Evolutionary conservation across 1,140 invertebrate species (phyloP).

Genomic region (Campoletis sonorensis): DNA sequence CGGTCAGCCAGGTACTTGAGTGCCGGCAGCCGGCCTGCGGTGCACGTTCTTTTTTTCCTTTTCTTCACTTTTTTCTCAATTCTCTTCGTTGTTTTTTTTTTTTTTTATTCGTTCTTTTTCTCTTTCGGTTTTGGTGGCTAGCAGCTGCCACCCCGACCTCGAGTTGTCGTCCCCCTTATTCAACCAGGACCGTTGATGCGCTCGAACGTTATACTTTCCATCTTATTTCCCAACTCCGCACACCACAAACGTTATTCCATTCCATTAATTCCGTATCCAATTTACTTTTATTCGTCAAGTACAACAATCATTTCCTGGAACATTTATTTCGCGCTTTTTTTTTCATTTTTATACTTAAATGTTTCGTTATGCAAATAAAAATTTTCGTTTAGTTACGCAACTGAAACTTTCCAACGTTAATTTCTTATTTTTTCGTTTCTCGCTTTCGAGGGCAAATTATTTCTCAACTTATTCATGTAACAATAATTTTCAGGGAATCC

Average conservation of each 20-base stretch:
- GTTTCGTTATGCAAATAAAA: too few species aligned
- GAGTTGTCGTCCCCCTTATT: conserved; percentile 43
- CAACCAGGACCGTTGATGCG: conserved; percentile 29
- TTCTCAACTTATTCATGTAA: neutral
- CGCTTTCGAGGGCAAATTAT: conserved; percentile 15
- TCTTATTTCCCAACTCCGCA: neutral
- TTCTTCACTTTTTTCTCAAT: conserved; percentile 36
- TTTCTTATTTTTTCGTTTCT: neutral
- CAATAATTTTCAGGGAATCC: too few species aligned
- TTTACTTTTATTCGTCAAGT: too few species aligned
- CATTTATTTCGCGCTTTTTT: too few species aligned
- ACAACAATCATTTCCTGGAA: neutral
- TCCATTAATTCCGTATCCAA: too few species aligned
- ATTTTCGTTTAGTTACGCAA: too few species aligned
- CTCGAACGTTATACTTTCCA: conserved; percentile 11
- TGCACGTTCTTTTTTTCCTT: conserved; percentile 57
- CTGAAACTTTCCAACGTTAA: neutral
- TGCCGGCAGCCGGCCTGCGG: conserved; percentile 63
- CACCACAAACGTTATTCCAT: too few species aligned
- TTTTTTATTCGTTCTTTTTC: neutral
- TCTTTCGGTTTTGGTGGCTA: conserved; percentile 65
- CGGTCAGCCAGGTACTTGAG: conserved; percentile 60
- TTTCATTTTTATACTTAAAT: too few species aligned
- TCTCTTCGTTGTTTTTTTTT: neutral
- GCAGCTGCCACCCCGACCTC: conserved; percentile 68